These are phyloP conservation scores for Tinamus guttatus DNA, from an alignment of 2,113 vertebrate species.

Conservation along the genomic window DNA sequence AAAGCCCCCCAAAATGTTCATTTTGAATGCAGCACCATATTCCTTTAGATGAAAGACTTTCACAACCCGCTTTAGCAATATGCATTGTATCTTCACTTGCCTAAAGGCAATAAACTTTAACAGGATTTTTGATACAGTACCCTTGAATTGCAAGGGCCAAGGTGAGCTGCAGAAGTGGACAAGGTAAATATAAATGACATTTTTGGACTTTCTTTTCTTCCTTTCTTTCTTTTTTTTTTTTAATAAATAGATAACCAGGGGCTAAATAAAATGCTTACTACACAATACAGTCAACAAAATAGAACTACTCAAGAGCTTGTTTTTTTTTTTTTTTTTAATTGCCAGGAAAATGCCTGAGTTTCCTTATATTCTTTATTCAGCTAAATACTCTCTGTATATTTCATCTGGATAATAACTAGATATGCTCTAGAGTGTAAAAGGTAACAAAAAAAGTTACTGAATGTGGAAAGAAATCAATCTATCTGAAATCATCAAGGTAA, in stretches of 20 bases:
- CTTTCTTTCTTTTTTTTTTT: not conserved
- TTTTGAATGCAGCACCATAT: not conserved
- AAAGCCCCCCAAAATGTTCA: not conserved
- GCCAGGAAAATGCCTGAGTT: not conserved
- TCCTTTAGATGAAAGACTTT: not conserved
- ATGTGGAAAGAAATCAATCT: not conserved
- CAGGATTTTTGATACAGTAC: not conserved
- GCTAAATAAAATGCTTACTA: not conserved
- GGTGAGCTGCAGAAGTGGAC: not conserved
- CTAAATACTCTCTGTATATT: not conserved
- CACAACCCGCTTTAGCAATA: not conserved
- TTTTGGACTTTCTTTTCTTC: not conserved
- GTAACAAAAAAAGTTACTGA: not conserved
- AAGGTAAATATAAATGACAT: not conserved
- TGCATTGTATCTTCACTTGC: not conserved
- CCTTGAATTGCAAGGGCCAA: not conserved
- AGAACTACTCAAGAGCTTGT: not conserved
- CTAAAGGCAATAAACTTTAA: not conserved
- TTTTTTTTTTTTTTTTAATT: not conserved
- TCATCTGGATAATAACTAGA: not conserved
- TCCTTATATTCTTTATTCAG: not conserved
- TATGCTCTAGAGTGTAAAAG: not conserved
- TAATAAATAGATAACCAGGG: not conserved
- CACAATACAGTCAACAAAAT: not conserved
- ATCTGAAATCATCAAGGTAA: not conserved